Percentiles rank a stretch among this genome's conserved stretches.
phyloP scores from a whole-genome alignment of 2,888 invertebrate genomes.

The Drosophila cyrtoloma region DNA sequence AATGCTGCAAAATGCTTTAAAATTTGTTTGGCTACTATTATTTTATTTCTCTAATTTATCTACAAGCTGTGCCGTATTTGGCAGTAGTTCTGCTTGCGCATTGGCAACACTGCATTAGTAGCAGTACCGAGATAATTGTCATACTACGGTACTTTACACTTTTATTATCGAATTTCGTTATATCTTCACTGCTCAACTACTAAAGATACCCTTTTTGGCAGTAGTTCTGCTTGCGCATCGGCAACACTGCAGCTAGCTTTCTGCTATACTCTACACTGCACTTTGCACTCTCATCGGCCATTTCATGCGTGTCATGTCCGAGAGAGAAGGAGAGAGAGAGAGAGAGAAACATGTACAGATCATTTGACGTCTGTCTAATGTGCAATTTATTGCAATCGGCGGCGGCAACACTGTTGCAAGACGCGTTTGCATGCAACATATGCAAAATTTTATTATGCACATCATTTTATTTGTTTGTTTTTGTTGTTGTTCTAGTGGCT shows the following conservation, averaged over 20 bases:
- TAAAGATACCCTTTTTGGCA: not conserved
- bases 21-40: not conserved
- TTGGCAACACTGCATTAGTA: slow-evolving; percentile 5
- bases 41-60: not conserved
- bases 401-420: slow-evolving; percentile 35
- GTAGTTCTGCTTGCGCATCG: slow-evolving; percentile 1
- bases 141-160: not conserved
- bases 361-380: slow-evolving; percentile 34
- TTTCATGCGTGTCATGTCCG: slow-evolving; percentile 6
- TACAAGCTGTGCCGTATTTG: not conserved
- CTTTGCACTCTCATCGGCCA: slow-evolving; percentile 13
- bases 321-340: slow-evolving; percentile 4
- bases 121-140: not conserved
- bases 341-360: slow-evolving; percentile 27
- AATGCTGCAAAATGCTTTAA: not conserved
- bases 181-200: not conserved
- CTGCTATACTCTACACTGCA: slow-evolving; percentile 20
- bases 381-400: slow-evolving; percentile 33
- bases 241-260: slow-evolving; percentile 22
- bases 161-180: not conserved
- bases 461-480: slow-evolving; percentile 10
- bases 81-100: not conserved
- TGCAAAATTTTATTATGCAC: slow-evolving; percentile 35
- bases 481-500: slow-evolving; percentile 31
- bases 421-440: slow-evolving; percentile 26